Conservation (phyloP, 2,888 invertebrate genomes). For the Ormia ochracea region DNA sequence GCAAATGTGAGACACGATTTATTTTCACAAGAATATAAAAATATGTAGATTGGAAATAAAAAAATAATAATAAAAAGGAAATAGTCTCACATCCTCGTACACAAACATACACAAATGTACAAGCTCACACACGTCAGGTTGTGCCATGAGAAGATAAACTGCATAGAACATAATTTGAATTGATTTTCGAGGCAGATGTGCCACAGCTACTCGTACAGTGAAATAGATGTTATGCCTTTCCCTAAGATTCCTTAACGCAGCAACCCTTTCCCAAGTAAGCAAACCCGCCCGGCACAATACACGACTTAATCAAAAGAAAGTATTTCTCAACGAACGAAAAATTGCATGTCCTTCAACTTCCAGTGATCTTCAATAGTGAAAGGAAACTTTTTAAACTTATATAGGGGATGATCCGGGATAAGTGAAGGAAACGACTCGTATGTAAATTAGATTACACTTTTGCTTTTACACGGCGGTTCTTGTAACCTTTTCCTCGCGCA, state of each 20-base stretch:
- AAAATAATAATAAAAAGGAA: neutral
- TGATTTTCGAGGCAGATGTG: constrained; percentile 55
- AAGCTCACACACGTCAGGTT: neutral
- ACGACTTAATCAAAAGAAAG: constrained; percentile 32
- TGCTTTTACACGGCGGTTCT: neutral
- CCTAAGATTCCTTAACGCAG: neutral
- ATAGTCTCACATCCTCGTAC: constrained; percentile 13
- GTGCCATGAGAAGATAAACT: neutral
- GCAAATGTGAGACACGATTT: constrained; percentile 60
- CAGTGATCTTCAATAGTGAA: constrained; percentile 22
- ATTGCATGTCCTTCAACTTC: neutral
- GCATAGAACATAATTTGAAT: constrained; percentile 26
- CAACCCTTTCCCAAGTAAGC: constrained; percentile 43
- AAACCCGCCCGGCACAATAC: neutral
- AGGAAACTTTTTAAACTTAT: neutral
- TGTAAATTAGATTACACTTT: constrained; percentile 64
- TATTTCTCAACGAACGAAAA: constrained; percentile 7
- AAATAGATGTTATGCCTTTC: constrained; percentile 28
- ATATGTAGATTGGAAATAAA: constrained; percentile 34
- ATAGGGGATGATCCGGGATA: constrained; percentile 41
- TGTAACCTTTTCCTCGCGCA: neutral
- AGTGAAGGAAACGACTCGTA: constrained; percentile 55
- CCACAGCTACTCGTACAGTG: constrained; percentile 22
- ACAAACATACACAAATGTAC: constrained; percentile 8
- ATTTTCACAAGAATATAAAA: constrained; percentile 10